These are phyloP conservation scores for Actinia equina DNA, from an alignment of 64 coral and sea anemone genomes.

Conservation along the genomic window DNA sequence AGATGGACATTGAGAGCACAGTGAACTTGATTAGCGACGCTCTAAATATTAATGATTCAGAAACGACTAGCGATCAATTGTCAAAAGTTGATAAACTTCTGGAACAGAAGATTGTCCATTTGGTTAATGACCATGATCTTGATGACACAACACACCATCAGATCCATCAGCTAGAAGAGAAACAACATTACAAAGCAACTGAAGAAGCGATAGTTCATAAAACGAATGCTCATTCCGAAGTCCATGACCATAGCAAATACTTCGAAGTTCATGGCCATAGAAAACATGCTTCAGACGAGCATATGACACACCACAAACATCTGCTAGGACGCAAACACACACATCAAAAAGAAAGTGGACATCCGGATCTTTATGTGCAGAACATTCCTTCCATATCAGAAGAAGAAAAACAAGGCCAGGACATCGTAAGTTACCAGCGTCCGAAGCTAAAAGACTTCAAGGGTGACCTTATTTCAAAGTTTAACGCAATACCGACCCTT, in stretches of 20 bases:
- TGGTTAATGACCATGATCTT: background rate
- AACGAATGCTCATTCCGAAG: background rate
- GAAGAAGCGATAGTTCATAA: background rate
- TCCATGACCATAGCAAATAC: background rate
- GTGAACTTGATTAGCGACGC: background rate
- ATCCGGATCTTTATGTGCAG: background rate
- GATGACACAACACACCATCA: background rate
- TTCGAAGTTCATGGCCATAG: background rate
- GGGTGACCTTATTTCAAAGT: background rate
- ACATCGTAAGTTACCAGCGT: background rate
- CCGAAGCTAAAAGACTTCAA: background rate
- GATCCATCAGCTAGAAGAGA: background rate
- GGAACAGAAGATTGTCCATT: background rate
- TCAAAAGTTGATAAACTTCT: slow-evolving; percentile 21
- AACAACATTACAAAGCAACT: background rate
- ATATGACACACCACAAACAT: background rate
- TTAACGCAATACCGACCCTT: background rate
- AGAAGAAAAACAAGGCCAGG: background rate
- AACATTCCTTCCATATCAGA: background rate
- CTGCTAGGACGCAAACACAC: background rate
- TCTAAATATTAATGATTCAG: background rate
- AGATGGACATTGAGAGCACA: slow-evolving; percentile 6
- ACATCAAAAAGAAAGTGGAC: background rate
- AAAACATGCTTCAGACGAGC: background rate
- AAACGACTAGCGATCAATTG: background rate